These are phyloP conservation scores for Anguilla anguilla DNA, from an alignment of 2,797 vertebrate species.

Conservation along the genomic window DNA sequence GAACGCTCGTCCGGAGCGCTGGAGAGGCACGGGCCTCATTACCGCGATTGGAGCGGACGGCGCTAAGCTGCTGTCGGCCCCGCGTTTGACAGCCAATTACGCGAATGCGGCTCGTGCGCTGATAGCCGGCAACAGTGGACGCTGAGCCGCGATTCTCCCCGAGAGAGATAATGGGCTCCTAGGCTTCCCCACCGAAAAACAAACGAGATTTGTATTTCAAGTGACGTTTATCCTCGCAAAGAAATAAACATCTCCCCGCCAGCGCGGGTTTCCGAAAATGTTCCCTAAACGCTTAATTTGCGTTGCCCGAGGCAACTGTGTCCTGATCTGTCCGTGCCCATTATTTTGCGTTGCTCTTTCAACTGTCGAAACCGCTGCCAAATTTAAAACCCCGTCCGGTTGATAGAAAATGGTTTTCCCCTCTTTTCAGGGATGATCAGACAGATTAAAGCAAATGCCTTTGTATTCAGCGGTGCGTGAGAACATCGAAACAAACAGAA, in stretches of 20 bases:
- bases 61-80: conserved; percentile 75
- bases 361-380: neutral
- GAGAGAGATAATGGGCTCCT: neutral
- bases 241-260: neutral
- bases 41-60: conserved; percentile 76
- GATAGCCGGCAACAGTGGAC: conserved; percentile 69
- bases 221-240: neutral
- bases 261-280: neutral
- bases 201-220: neutral
- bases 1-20: neutral
- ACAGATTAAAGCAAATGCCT: conserved; percentile 13
- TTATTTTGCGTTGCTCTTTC: neutral
- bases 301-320: neutral
- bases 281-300: conserved; percentile 14
- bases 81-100: conserved; percentile 81
- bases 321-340: neutral
- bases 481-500: neutral
- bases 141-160: neutral
- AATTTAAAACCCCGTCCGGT: neutral
- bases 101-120: conserved; percentile 69
- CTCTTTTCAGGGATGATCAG: neutral
- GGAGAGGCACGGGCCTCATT: conserved; percentile 77
- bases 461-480: neutral
- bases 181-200: neutral
- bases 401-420: neutral